Evolutionary conservation across 1,140 invertebrate genomes (phyloP), one percentile per base, ranked within the genome.

Genomic region (Lordiphosa collinella): DNA sequence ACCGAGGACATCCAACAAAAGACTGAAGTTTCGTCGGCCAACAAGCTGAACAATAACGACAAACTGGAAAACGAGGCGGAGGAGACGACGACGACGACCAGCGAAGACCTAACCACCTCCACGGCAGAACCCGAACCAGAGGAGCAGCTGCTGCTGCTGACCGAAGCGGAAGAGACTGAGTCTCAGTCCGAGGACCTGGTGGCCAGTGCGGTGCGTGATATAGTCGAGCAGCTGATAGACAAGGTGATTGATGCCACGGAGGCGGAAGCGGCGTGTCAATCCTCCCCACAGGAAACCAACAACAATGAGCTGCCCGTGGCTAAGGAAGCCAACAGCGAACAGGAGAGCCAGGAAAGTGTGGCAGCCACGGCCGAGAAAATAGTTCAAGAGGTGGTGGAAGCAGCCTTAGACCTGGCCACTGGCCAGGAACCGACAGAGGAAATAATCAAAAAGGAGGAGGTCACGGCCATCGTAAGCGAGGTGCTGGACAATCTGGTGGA

Each of bases 141-240:
- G 14, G 37, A 38, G 36, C 32, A 65, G 34, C 55, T 48, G 8
- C 44, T 70, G 4, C 40, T 59, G 29, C 56, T 69, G 10, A 22
- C 60, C 4, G 61, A 60, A 12, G 2, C 18, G 16, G 57, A 55
- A 11, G 5, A 38, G 7, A 7, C 10, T 1, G 34, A 16, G 14
- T 16, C 36, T 37, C 12, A 48, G 35, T 4, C 14, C 0, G 80
- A 79, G 35, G 75, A 85, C 43, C 32, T 55, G 9, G 76, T 78
- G 10, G 69, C 66, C 2, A 35, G 53, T 14, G 73, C 67, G 1
- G 86, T 88, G 4, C 63, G 80, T 2, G 86, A 88, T 13, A 86
- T 88, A 48, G 82, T 88, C 0, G 86, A 88, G 63, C 68, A 86
- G 48, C 51, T 88, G 3, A 88, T 88, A 18, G 86, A 86, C 29